These are phyloP conservation scores for Catharus bicknelli DNA, from an alignment of 2,113 vertebrate species.

Conservation along the genomic window DNA sequence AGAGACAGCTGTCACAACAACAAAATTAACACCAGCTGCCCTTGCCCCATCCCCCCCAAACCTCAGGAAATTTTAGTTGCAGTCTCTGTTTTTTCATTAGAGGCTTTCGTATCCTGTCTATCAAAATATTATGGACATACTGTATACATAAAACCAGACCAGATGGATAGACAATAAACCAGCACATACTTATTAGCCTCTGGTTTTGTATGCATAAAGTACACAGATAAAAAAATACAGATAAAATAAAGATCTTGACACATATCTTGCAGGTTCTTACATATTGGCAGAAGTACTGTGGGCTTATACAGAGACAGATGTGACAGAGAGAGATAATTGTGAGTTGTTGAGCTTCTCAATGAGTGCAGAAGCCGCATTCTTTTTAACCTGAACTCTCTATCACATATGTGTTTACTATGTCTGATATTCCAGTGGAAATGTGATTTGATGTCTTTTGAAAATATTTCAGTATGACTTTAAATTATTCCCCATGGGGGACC, in stretches of 20 bases:
- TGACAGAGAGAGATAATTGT: neutral
- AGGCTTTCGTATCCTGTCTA: neutral
- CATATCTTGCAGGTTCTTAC: neutral
- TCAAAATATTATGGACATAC: neutral
- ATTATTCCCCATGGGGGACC: slow-evolving; percentile 39
- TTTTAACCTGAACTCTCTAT: slow-evolving; percentile 16
- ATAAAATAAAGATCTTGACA: neutral
- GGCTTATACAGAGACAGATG: neutral
- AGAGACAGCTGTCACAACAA: neutral
- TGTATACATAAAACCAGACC: neutral
- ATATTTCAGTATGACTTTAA: slow-evolving; percentile 27
- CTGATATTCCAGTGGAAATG: slow-evolving; percentile 17
- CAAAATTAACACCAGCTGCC: neutral
- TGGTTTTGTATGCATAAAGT: neutral
- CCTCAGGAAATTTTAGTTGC: neutral
- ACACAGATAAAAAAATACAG: neutral
- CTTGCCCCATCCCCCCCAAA: fast-evolving
- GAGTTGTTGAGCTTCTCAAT: neutral
- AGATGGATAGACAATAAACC: neutral
- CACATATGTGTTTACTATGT: neutral
- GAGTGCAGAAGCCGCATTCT: neutral
- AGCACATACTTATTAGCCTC: neutral
- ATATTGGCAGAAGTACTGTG: neutral
- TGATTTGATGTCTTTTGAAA: slow-evolving; percentile 43
- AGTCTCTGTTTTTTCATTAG: neutral